Evolutionary conservation across 2,797 vertebrate species (phyloP).

Genomic region (Gobionotothen gibberifrons): DNA sequence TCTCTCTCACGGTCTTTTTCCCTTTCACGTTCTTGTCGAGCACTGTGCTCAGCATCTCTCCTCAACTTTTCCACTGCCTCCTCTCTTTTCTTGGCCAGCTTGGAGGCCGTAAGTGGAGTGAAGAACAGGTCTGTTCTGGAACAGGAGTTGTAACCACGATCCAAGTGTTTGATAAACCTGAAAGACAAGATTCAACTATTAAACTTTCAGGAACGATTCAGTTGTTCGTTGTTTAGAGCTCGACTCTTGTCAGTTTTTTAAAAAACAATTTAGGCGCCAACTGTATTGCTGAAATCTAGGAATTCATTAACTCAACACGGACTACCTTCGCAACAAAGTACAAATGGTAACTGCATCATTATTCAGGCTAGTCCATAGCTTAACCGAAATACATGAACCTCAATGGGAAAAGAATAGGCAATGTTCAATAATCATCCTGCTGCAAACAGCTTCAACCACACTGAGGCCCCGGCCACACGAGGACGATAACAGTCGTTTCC

Average conservation of each 20-base stretch:
- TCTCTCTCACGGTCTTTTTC: slow-evolving; percentile 93
- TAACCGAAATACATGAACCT: background rate
- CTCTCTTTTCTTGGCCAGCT: slow-evolving; percentile 97
- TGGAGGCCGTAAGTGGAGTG: slow-evolving; percentile 94
- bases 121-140: slow-evolving; percentile 95
- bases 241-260: background rate
- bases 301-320: background rate
- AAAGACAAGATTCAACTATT: slow-evolving; percentile 23
- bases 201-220: background rate
- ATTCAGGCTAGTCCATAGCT: background rate
- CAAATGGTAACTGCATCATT: background rate
- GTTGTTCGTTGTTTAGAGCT: background rate
- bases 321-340: background rate
- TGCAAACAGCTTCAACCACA: background rate
- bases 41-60: slow-evolving; percentile 93
- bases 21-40: slow-evolving; percentile 93
- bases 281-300: background rate
- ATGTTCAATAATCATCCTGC: background rate
- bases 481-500: too few relatives aligned
- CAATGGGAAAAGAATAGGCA: background rate
- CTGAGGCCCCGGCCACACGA: too few relatives aligned
- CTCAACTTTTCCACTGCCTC: slow-evolving; percentile 92
- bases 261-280: background rate
- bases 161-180: slow-evolving; percentile 97
- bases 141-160: slow-evolving; percentile 96